Evolutionary conservation across 2,888 invertebrate genomes (phyloP).

Genomic region (Palloptera scutellata): DNA sequence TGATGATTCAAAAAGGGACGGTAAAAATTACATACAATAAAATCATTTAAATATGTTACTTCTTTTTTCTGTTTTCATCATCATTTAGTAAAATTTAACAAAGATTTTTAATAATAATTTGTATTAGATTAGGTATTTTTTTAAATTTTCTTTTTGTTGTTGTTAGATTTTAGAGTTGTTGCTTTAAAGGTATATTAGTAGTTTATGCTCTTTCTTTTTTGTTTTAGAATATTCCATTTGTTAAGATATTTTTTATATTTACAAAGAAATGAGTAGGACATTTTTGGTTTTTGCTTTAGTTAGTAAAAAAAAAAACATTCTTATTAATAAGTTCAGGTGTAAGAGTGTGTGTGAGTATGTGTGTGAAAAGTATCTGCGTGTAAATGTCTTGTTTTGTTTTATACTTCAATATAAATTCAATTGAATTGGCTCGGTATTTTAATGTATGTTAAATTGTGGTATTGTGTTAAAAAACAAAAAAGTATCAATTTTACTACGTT

Average conservation of each 20-base stretch:
- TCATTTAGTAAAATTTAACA: no score
- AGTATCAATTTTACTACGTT: no score
- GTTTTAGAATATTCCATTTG: no score
- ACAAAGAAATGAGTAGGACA: slow-evolving; percentile 10
- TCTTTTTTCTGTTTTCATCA: slow-evolving; percentile 27
- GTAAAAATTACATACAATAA: slow-evolving; percentile 64
- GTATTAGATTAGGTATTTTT: no score
- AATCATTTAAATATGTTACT: slow-evolving; percentile 53
- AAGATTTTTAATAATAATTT: no score
- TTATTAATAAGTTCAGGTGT: no score
- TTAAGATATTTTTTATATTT: no score
- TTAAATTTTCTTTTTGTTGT: no score
- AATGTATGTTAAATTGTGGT: slow-evolving; percentile 41
- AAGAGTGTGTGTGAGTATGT: background rate
- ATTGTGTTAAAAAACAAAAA: slow-evolving; percentile 24
- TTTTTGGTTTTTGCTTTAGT: no score
- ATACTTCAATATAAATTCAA: slow-evolving; percentile 56
- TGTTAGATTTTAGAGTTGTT: no score
- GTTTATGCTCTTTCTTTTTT: slow-evolving; percentile 3
- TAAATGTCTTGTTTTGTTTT: slow-evolving; percentile 29
- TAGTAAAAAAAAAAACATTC: no score
- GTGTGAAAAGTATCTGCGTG: slow-evolving; percentile 37
- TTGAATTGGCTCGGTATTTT: slow-evolving; percentile 63
- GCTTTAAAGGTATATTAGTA: no score
- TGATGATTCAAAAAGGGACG: slow-evolving; percentile 58